A percentile compares a stretch with the other conserved stretches of the same genome.
phyloP scores from a whole-genome alignment of 2,888 invertebrate genomes.

The Abrostola tripartita region DNA sequence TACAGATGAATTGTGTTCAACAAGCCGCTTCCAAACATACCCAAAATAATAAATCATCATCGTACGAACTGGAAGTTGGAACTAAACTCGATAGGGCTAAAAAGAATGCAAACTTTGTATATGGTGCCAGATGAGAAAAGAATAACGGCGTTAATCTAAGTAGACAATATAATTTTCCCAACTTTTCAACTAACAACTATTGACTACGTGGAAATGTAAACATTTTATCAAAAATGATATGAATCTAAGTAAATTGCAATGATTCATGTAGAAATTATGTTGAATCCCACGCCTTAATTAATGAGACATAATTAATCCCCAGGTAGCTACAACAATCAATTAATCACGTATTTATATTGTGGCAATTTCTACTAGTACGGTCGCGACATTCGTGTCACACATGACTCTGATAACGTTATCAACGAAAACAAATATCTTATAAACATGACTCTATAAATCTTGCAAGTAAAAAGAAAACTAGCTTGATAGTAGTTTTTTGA shows the following conservation, averaged over 20 bases:
- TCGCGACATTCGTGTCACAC: constrained; percentile 8
- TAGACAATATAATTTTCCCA: too few species aligned
- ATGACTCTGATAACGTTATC: constrained; percentile 25
- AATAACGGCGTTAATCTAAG: too few species aligned
- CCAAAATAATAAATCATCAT: too few species aligned
- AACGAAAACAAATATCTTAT: constrained; percentile 15
- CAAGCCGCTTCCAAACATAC: too few species aligned
- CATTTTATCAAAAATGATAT: too few species aligned
- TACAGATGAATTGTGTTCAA: too few species aligned
- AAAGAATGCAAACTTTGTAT: too few species aligned
- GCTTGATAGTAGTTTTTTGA: not conserved
- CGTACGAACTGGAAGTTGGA: too few species aligned
- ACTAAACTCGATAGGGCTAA: too few species aligned
- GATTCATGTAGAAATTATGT: not conserved
- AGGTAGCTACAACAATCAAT: constrained; percentile 26
- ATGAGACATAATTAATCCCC: constrained; percentile 10
- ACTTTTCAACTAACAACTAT: too few species aligned
- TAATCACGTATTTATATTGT: constrained; percentile 16
- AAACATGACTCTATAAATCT: not conserved
- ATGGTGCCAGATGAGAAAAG: too few species aligned
- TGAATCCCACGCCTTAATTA: not conserved
- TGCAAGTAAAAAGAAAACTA: not conserved
- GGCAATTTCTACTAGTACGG: constrained; percentile 24
- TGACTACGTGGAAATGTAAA: too few species aligned
- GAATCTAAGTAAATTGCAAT: not conserved